A percentile compares a stretch with the other conserved stretches of the same genome.
Evolutionary conservation across 1,140 invertebrate species (phyloP).

Genomic region (Leptonema lineaticorne): DNA sequence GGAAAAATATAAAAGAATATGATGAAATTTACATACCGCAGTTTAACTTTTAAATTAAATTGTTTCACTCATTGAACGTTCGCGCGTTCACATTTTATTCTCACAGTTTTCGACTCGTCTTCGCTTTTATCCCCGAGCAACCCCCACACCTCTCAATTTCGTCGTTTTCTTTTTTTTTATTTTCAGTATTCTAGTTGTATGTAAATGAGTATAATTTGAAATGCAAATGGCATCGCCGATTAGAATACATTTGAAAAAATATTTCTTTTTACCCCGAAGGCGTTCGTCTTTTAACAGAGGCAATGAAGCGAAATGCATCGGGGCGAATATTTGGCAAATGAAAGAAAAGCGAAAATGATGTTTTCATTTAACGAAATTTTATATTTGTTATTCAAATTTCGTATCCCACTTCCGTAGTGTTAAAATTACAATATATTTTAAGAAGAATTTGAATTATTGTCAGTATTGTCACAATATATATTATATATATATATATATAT

Average conservation of each 20-base stretch:
- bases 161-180: too few species aligned
- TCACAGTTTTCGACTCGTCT: too few species aligned
- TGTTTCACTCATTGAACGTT: not conserved
- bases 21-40: not conserved
- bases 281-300: not conserved
- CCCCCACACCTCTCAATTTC: too few species aligned
- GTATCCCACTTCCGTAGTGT: not conserved
- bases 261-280: not conserved
- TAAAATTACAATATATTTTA: too few species aligned
- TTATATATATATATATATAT: too few species aligned
- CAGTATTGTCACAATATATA: too few species aligned
- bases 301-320: slow-evolving; percentile 14
- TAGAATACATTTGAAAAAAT: slow-evolving; percentile 11
- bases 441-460: too few species aligned
- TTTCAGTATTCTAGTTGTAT: slow-evolving; percentile 1
- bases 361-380: not conserved
- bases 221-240: slow-evolving; percentile 9
- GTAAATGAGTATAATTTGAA: slow-evolving; percentile 8
- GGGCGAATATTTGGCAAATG: not conserved
- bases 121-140: too few species aligned
- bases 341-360: not conserved
- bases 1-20: not conserved
- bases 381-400: not conserved
- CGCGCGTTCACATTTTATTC: too few species aligned
- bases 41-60: not conserved